Percentiles rank a stretch among this genome's conserved stretches.
These are phyloP conservation scores for Barnardius zonarius DNA, from an alignment of 2,113 vertebrate species.

Conservation along the genomic window DNA sequence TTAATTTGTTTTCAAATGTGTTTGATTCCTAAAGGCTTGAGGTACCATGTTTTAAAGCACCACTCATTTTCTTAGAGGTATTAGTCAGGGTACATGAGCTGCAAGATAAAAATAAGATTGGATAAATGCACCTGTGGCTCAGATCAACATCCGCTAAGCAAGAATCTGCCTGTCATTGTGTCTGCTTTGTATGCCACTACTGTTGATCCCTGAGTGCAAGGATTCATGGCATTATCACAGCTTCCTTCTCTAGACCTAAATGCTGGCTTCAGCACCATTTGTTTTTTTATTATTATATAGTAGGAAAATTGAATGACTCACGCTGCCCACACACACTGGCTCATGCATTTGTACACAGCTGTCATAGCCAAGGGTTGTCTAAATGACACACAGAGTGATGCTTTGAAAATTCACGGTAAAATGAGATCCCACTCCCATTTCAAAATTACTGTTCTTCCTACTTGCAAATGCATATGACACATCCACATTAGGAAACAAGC, in stretches of 20 bases:
- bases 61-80: neutral
- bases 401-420: neutral
- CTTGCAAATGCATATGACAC: neutral
- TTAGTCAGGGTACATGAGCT: neutral
- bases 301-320: slow-evolving; percentile 34
- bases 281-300: slow-evolving; percentile 41
- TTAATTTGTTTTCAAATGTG: slow-evolving; percentile 7
- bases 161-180: slow-evolving; percentile 48
- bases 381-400: neutral
- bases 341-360: slow-evolving; percentile 17
- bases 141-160: neutral
- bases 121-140: neutral
- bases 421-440: slow-evolving; percentile 2
- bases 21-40: neutral
- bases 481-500: neutral
- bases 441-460: slow-evolving; percentile 10
- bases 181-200: slow-evolving; percentile 51
- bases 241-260: slow-evolving; percentile 51
- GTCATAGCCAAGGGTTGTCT: slow-evolving; percentile 52
- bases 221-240: slow-evolving; percentile 64
- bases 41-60: neutral
- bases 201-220: slow-evolving; percentile 28
- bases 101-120: neutral
- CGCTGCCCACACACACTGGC: slow-evolving; percentile 27
- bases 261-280: slow-evolving; percentile 29